A percentile compares a stretch with the other conserved stretches of the same genome.
phyloP scores from a whole-genome alignment of 2,113 vertebrate species.

The Gnathonemus longibarbis region DNA sequence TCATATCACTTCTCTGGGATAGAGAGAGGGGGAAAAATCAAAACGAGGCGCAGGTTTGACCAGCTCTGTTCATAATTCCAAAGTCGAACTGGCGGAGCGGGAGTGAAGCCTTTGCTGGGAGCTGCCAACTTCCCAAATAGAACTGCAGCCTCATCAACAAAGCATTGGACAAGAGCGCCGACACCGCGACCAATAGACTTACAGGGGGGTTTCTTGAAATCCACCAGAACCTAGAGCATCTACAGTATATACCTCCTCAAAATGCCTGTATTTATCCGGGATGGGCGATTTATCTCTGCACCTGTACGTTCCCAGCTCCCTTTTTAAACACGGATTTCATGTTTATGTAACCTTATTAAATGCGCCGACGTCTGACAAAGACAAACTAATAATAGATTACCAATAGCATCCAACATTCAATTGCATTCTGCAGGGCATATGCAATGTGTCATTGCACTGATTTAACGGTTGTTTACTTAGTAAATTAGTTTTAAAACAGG shows the following conservation, averaged over 20 bases:
- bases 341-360: background rate
- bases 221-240: background rate
- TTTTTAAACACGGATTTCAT: background rate
- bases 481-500: background rate
- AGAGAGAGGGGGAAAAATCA: conserved; percentile 46
- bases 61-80: conserved; percentile 99
- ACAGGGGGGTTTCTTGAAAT: conserved; percentile 77
- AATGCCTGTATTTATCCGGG: background rate
- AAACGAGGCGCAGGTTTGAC: conserved; percentile 77
- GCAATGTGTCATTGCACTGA: background rate
- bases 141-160: conserved; percentile 90
- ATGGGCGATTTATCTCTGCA: background rate
- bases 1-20: conserved; percentile 57
- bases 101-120: conserved; percentile 72
- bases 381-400: background rate
- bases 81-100: conserved; percentile 81
- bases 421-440: background rate
- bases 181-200: conserved; percentile 95
- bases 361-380: background rate
- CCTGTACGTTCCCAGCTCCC: background rate
- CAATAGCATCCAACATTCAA: background rate
- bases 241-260: conserved; percentile 4
- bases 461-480: background rate
- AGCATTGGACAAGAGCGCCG: conserved; percentile 80
- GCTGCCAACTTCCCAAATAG: conserved; percentile 92